Conservation (phyloP, 2,888 invertebrate genomes). For the Anthophora plumipes region DNA sequence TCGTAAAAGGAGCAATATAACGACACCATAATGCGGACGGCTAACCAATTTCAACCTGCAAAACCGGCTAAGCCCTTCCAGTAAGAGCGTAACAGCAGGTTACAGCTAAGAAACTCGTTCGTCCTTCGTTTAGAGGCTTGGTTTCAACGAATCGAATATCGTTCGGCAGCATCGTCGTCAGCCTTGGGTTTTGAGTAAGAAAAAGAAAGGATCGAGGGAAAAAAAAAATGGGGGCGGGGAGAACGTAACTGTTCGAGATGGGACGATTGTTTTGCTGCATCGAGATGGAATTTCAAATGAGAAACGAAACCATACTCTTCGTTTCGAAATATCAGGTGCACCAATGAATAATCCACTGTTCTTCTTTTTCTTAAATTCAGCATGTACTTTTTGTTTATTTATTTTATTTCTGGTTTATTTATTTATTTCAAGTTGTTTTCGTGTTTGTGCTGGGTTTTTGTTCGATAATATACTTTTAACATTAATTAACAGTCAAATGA, state of each 20-base stretch:
- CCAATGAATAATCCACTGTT: too few relatives aligned
- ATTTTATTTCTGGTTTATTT: too few relatives aligned
- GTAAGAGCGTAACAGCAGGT: conserved; percentile 68
- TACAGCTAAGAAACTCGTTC: conserved; percentile 74
- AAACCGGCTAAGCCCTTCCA: conserved; percentile 74
- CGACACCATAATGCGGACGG: conserved; percentile 71
- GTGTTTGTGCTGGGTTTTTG: too few relatives aligned
- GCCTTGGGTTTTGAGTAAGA: neutral
- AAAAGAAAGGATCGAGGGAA: neutral
- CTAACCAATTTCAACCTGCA: conserved; percentile 77
- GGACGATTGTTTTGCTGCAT: neutral
- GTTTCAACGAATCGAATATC: conserved; percentile 69
- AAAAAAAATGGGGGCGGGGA: too few relatives aligned
- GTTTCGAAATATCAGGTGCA: neutral
- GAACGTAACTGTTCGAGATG: neutral
- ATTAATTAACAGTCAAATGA: too few relatives aligned
- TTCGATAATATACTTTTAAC: too few relatives aligned
- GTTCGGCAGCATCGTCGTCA: conserved; percentile 22
- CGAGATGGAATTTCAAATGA: neutral
- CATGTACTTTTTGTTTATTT: too few relatives aligned
- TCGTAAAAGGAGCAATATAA: conserved; percentile 66
- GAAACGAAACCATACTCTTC: neutral
- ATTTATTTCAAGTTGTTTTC: too few relatives aligned
- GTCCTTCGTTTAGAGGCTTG: conserved; percentile 74
- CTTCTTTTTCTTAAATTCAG: too few relatives aligned